Base-by-base conservation (phyloP, 2,888 invertebrate species). In the Melinaea menophilus region DNA sequence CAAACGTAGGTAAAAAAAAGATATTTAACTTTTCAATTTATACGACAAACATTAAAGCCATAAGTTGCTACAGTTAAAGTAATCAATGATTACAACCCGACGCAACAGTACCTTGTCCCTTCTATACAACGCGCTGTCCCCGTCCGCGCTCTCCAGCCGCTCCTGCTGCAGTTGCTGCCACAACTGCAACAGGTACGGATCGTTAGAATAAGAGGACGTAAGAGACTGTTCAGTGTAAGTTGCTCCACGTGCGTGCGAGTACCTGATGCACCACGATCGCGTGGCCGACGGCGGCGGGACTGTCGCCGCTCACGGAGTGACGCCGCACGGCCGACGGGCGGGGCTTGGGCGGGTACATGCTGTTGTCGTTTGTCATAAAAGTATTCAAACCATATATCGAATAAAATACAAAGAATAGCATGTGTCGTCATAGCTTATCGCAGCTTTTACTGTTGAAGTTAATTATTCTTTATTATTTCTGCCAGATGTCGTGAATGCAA, bases 231-330 rank as follows among this genome's bases (percentile, higher is more conserved):
- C n/a, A n/a, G 34, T 12, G 7, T 33, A 12, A 55, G 12, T 35
- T 5, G n/a, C 34, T 13, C 5, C 9, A 35, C 4, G 33, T 13
- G 41, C 5, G 37, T 12, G 4, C 22, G 11, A 31, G 5, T 73
- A 94, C 93, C 90, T 95, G 94, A 75, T 95, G 94, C 63, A 95
- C 92, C 75, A 93, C 91, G 71, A 93, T 91, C 66, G 92, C 92
- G 62, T 94, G 93, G 41, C 93, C 84, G 74, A 92, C 92, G 69
- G 92, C 90, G 12, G 92, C 92, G n/a, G 95, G 94, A 71, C 93
- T 94, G 63, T 94, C 95, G 13, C 98, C 97, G 73, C 97, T 95
- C 70, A 98, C 96, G 1, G 97, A 96, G 73, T 98, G 97, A 22
- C 98, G 92, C 31, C 76, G 92, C 55, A 62, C 62, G 3, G 55